Evolutionary conservation across 53 echinoderm and acorn worm species (phyloP).

Genomic region (Luidia sarsii): DNA sequence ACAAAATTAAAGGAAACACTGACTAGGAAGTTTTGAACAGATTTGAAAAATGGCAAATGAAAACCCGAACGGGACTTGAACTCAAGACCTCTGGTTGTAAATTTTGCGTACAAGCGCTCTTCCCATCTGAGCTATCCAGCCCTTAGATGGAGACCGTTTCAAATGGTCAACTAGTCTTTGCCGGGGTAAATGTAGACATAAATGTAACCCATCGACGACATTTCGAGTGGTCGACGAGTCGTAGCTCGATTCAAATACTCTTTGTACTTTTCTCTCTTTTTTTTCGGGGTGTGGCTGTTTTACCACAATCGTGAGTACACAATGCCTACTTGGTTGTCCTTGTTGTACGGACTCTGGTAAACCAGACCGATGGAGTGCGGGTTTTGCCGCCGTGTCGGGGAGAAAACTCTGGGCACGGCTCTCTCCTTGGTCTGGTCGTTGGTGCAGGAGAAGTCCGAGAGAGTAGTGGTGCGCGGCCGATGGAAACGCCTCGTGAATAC

Average conservation of each 20-base stretch:
- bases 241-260: too few relatives aligned
- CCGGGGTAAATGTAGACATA: neutral
- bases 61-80: too few relatives aligned
- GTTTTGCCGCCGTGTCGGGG: constrained; percentile 85
- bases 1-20: too few relatives aligned
- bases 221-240: neutral
- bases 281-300: too few relatives aligned
- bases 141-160: too few relatives aligned
- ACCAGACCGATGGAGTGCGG: constrained; percentile 90
- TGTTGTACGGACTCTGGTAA: constrained; percentile 97
- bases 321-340: constrained; percentile 77
- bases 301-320: too few relatives aligned
- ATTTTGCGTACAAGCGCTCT: too few relatives aligned
- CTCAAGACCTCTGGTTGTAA: too few relatives aligned
- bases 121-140: too few relatives aligned
- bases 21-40: neutral
- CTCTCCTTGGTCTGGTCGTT: constrained; percentile 42
- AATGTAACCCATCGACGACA: neutral
- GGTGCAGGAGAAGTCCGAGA: constrained; percentile 72
- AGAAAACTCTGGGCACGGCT: constrained; percentile 61
- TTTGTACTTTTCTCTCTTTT: too few relatives aligned
- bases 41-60: too few relatives aligned
- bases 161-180: too few relatives aligned
- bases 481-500: constrained; percentile 78
- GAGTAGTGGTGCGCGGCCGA: constrained; percentile 87